Conservation (phyloP, 2,888 invertebrate genomes). For the Rhagium mordax region DNA sequence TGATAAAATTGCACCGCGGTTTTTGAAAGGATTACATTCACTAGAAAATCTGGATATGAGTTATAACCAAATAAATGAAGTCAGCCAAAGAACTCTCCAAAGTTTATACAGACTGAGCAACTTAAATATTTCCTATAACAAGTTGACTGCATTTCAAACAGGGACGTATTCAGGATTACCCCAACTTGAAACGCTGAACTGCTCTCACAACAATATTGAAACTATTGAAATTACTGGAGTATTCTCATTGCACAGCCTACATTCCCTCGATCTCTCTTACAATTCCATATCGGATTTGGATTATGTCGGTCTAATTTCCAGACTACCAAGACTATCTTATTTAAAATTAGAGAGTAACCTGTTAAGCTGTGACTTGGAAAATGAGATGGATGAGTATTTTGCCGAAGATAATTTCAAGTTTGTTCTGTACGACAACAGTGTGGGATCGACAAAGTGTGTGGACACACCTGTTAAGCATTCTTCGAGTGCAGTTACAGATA, state of each 20-base stretch:
- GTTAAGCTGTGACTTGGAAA: slow-evolving; percentile 63
- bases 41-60: slow-evolving; percentile 63
- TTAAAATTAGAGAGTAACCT: slow-evolving; percentile 61
- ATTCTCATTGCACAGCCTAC: slow-evolving; percentile 62
- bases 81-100: slow-evolving; percentile 57
- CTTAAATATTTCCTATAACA: slow-evolving; percentile 62
- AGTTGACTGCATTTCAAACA: slow-evolving; percentile 60
- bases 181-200: slow-evolving; percentile 62
- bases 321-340: slow-evolving; percentile 63
- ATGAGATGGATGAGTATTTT: slow-evolving; percentile 63
- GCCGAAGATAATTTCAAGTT: slow-evolving; percentile 63
- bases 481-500: slow-evolving; percentile 31
- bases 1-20: slow-evolving; percentile 50
- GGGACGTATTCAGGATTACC: slow-evolving; percentile 64
- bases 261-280: slow-evolving; percentile 64
- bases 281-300: slow-evolving; percentile 64
- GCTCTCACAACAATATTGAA: slow-evolving; percentile 61
- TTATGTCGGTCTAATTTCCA: slow-evolving; percentile 60
- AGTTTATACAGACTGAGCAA: slow-evolving; percentile 57
- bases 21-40: slow-evolving; percentile 58
- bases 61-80: slow-evolving; percentile 57
- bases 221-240: slow-evolving; percentile 61
- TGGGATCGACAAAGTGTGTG: slow-evolving; percentile 53
- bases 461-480: slow-evolving; percentile 45
- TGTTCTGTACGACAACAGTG: slow-evolving; percentile 53